Conservation (phyloP, 2,888 invertebrate genomes). For the Xanthostigma xanthostigma region DNA sequence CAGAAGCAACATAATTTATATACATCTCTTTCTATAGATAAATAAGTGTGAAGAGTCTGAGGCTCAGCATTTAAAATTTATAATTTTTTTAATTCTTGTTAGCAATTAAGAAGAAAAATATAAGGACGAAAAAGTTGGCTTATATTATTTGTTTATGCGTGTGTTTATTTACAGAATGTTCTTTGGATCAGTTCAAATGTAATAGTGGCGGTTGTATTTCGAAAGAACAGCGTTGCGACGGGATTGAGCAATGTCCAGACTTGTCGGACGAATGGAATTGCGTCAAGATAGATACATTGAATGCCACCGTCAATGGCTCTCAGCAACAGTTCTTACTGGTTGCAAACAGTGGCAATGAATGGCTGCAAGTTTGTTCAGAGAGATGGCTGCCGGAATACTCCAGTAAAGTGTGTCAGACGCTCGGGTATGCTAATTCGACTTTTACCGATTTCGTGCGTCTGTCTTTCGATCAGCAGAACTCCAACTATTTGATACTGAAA, state of each 20-base stretch:
- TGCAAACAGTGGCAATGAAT: conserved; percentile 19
- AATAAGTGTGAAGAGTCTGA: too few relatives aligned
- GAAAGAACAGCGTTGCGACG: conserved; percentile 36
- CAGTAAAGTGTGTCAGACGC: conserved; percentile 34
- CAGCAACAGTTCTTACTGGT: conserved; percentile 13
- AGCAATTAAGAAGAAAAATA: too few relatives aligned
- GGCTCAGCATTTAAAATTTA: too few relatives aligned
- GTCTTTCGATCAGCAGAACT: conserved; percentile 10
- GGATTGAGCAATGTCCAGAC: conserved; percentile 42
- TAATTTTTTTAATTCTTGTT: too few relatives aligned
- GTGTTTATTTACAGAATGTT: conserved; percentile 28
- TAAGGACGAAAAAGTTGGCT: too few relatives aligned
- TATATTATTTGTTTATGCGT: too few relatives aligned
- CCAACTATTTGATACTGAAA: conserved; percentile 17
- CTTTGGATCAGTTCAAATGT: conserved; percentile 38
- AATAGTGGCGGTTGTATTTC: conserved; percentile 40
- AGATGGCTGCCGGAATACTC: conserved; percentile 37
- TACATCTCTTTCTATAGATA: too few relatives aligned
- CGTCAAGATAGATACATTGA: conserved; percentile 15
- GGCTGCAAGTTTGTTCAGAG: conserved; percentile 35
- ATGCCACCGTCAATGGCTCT: conserved; percentile 1
- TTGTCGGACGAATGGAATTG: conserved; percentile 48
- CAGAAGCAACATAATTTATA: too few relatives aligned
- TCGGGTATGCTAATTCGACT: conserved; percentile 34
- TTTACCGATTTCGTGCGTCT: conserved; percentile 22